Evolutionary conservation across 2,888 invertebrate genomes (phyloP), one percentile per base, ranked within the genome.

Genomic region (Drosophila trichaetosa): DNA sequence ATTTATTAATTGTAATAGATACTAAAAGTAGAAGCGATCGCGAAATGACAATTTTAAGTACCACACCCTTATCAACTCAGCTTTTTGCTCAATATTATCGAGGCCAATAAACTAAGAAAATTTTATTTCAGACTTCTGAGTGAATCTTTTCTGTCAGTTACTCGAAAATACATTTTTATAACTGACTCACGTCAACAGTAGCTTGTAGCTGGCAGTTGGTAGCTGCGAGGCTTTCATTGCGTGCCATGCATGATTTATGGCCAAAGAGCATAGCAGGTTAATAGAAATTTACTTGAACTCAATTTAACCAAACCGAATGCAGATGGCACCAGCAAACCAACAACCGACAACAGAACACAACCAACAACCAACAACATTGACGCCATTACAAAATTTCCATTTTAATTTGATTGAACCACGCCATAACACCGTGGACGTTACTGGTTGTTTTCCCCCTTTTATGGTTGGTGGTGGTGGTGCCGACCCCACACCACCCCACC

Each of bases 361-460:
- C 18, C 27, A 29, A 59, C 21, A 46, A 46, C 38, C 16, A 77
- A 54, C 18, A 56, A 18, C 53, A 71, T 71, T 57, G 72, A 54
- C 73, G 69, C 87, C 85, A 87, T 83, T 74, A 69, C 42, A 70
- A 68, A 72, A 81, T 82, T 60, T 87, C 57, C 72, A 81, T 76
- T 86, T 86, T 83, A 73, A 84, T 84, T 82, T 74, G 82, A 89
- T 89, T 89, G 89, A 82, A 69, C 87, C 84, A 89, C 87, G 87
- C 79, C 70, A 89, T 56, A 38, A 29, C 52, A 48, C 56, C 51
- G n/a, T 53, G 42, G 21, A 49, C 61, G 33, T 62, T 65, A 62
- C 63, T 69, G 73, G 64, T 66, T 73, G 66, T 59, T 21, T 38
- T 54, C 3, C 18, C 46, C 10, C n/a, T 16, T 58, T 29, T 53